Percentiles rank a stretch among this genome's conserved stretches.
phyloP scores from a whole-genome alignment of 2,113 vertebrate genomes.

The Cisticola juncidis region DNA sequence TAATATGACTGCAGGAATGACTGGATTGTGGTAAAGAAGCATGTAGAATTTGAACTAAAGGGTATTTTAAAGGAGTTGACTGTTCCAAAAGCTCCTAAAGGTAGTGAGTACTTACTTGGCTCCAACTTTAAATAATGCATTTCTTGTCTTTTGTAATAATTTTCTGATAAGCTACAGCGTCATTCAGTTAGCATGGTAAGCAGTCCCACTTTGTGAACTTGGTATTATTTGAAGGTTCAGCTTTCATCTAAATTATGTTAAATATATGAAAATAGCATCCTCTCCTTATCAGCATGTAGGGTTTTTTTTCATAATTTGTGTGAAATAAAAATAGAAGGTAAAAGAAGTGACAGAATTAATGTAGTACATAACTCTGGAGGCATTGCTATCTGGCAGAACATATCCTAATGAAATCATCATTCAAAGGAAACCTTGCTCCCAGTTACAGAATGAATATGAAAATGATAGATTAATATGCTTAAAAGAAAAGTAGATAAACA shows the following conservation, averaged over 20 bases:
- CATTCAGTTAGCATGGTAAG: neutral
- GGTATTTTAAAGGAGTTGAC: neutral
- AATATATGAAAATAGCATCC: neutral
- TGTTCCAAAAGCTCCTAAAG: neutral
- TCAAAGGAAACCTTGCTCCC: constrained; percentile 28
- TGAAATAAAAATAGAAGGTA: constrained; percentile 8
- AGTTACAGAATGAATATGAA: constrained; percentile 19
- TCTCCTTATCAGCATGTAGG: neutral
- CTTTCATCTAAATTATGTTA: neutral
- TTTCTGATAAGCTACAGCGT: neutral
- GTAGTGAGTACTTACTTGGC: neutral
- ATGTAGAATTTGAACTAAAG: neutral
- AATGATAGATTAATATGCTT: constrained; percentile 13
- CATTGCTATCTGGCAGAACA: neutral
- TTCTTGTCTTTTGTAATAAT: neutral
- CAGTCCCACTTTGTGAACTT: neutral
- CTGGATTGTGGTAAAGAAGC: neutral
- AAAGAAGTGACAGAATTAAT: constrained; percentile 43
- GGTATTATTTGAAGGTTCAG: neutral
- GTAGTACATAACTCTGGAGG: constrained; percentile 4
- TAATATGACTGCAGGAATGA: neutral
- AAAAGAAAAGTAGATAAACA: constrained; percentile 2
- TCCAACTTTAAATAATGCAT: neutral
- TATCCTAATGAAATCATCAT: constrained; percentile 60
- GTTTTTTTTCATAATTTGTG: neutral